Evolutionary conservation across 2,888 invertebrate species (phyloP).

Genomic region (Hypsopygia costalis): DNA sequence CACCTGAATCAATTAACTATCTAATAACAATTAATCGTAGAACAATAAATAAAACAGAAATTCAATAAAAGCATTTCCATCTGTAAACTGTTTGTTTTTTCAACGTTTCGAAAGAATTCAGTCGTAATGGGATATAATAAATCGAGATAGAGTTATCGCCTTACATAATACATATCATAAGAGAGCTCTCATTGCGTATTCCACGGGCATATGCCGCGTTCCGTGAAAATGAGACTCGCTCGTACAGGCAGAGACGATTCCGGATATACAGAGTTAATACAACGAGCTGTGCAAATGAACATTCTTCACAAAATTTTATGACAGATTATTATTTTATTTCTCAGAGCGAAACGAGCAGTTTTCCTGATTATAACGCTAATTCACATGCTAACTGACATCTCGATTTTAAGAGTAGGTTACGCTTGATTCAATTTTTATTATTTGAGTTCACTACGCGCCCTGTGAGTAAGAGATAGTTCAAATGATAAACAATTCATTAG

Average conservation of each 20-base stretch:
- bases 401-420: no score
- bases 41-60: no score
- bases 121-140: constrained; percentile 49
- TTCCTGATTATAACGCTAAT: no score
- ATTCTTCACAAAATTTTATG: constrained; percentile 10
- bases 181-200: constrained; percentile 58
- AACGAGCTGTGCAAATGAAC: constrained; percentile 1
- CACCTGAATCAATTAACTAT: no score
- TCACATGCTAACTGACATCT: no score
- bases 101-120: constrained; percentile 7
- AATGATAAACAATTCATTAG: no score
- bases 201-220: constrained; percentile 50
- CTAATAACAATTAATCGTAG: no score
- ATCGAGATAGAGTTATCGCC: constrained; percentile 51
- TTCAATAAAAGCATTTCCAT: not conserved
- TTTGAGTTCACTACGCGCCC: no score
- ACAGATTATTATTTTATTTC: not conserved
- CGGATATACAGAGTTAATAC: constrained; percentile 20
- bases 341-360: no score
- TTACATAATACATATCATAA: constrained; percentile 46
- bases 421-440: no score
- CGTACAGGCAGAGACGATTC: constrained; percentile 31
- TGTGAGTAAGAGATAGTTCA: no score
- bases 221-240: constrained; percentile 53
- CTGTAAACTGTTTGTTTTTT: not conserved